Conservation (phyloP, 2,888 invertebrate species). For the Calameuta filiformis region DNA sequence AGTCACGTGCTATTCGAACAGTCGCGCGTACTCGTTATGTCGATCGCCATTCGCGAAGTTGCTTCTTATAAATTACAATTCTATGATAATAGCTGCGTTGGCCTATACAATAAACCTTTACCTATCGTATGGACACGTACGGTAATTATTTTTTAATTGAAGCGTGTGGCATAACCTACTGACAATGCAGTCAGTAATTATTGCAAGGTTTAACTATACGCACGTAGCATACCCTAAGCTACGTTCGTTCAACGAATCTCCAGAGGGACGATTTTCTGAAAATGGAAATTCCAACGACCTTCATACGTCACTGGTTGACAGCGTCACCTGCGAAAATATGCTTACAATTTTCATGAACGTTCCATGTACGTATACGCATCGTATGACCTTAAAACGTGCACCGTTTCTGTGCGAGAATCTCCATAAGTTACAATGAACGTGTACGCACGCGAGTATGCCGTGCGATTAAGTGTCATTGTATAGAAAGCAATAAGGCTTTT, state of each 20-base stretch:
- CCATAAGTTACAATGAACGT: background rate
- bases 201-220: background rate
- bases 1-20: background rate
- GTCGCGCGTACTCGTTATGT: background rate
- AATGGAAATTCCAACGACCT: background rate
- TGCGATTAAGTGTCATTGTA: background rate
- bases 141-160: background rate
- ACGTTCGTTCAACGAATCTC: background rate
- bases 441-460: background rate
- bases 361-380: background rate
- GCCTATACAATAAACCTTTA: background rate
- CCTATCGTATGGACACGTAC: background rate
- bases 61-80: background rate
- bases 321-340: background rate
- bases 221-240: background rate
- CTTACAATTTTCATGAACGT: background rate
- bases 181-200: background rate
- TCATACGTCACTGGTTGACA: background rate
- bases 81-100: background rate
- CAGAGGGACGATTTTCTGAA: background rate
- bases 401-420: background rate
- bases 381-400: background rate
- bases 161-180: background rate
- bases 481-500: background rate
- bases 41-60: background rate